Evolutionary conservation across 2,797 vertebrate species (phyloP), one percentile per base, ranked within the genome.

Genomic region (Carapus acus): DNA sequence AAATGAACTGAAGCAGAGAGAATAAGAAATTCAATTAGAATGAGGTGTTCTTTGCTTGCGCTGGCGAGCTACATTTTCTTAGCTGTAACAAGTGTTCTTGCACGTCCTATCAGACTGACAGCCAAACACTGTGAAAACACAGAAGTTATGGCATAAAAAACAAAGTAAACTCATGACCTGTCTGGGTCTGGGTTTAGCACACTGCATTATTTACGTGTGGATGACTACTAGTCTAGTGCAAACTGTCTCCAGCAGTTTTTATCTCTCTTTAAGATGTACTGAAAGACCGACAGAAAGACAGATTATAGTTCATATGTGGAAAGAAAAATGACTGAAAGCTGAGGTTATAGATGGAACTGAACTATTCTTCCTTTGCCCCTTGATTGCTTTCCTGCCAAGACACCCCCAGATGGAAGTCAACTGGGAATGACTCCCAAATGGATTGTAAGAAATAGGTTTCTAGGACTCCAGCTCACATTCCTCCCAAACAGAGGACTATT

Each of bases 371-470:
- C 42, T 36, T 24, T 62, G 34, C 39, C 39, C 49, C 60, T 67
- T 37, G 73, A 65, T 55, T 49, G 27, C 40, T 37, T 59, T 49
- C n/a, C 57, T 47, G 40, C 49, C 45, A 48, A 58, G 56, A 54
- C 44, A 62, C 38, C n/a, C n/a, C n/a, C 59, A 54, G 58, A 54
- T 65, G 9, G 37, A 67, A 62, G 29, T 67, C 77, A 70, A 11
- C 52, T 52, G 75, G 74, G 77, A 75, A 71, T 62, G 65, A 69
- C 65, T 65, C 42, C 74, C 77, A 78, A 74, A 76, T 80, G 63
- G 73, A 67, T 78, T 62, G 71, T 6, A 4, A 78, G 58, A 83
- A 82, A 59, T 80, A 4, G 80, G 78, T 81, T 83, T 83, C 76
- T 78, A 60, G 80, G 73, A 62, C 78, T 77, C 67, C 24, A 9